Base-by-base conservation (phyloP, 1,140 invertebrate genomes). In the Hyles vespertilio region DNA sequence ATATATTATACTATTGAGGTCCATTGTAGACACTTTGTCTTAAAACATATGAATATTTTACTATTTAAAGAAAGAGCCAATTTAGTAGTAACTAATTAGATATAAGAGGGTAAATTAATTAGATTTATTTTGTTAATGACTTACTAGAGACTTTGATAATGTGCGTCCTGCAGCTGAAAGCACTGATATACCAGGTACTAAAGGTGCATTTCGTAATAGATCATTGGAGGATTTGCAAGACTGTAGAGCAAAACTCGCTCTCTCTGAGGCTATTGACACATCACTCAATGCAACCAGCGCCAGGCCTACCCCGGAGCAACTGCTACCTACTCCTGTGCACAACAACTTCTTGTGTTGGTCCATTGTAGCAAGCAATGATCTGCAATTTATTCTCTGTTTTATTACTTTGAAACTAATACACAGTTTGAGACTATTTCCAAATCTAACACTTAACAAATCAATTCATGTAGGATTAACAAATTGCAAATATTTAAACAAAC, bases 201-300 rank as follows among this genome's bases (percentile, higher is more conserved):
- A 61, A 3, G 75, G 63, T 33, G 63, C 57, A 10, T 59, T 45
- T 60, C 72, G 5, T 50, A 43, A 79, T 55, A 10, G 71, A 65
- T 40, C 36, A 40, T 5, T 40, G 4, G 36, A 36, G 36, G 65
- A 89, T 5, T 48, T 22, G 46, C n/a, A 10, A 33, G 2, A 32
- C 3, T 47, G 44, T 47, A 56, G 36, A 11, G 8, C 32, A 48
- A 56, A 87, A n/a, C 69, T 79, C 45, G 87, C 77, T 12, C 70
- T 56, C 61, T 89, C 84, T 0, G 79, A 74, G 8, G 83, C 84
- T 46, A 89, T 33, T 2, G 73, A 69, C 56, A 89, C 67, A 66
- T 89, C 88, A 34, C 78, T 70, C 32, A 87, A 59, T 32, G 79
- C 77, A 56, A 81, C 65, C 63, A 89, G 65, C n/a, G 77, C 77